Evolutionary conservation across 2,888 invertebrate genomes (phyloP).

Genomic region (Idaea biselata): DNA sequence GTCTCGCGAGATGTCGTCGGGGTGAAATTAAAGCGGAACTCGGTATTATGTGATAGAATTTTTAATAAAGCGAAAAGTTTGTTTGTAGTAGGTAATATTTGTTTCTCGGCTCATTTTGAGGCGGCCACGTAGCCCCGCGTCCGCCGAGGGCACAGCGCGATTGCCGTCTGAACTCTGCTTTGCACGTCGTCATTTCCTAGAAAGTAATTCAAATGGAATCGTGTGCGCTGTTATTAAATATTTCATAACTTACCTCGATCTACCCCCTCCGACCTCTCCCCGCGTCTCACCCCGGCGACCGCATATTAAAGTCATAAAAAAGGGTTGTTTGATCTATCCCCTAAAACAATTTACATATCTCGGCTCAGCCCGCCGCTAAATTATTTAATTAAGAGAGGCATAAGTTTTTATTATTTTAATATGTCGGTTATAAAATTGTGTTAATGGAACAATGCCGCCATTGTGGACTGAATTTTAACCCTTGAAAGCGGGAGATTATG

Average conservation of each 20-base stretch:
- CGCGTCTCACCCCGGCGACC: slow-evolving; percentile 63
- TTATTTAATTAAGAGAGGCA: slow-evolving; percentile 82
- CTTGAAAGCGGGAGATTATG: slow-evolving; percentile 60
- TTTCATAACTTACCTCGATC: slow-evolving; percentile 78
- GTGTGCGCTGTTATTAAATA: slow-evolving; percentile 81
- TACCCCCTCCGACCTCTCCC: slow-evolving; percentile 34
- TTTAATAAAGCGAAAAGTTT: slow-evolving; percentile 57
- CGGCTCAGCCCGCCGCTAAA: slow-evolving; percentile 78
- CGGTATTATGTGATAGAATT: slow-evolving; percentile 37
- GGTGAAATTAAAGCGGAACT: slow-evolving; percentile 27
- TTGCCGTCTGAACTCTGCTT: slow-evolving; percentile 62
- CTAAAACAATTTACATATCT: slow-evolving; percentile 82
- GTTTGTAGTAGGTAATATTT: slow-evolving; percentile 53
- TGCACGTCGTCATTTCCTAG: slow-evolving; percentile 77
- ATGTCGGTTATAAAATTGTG: slow-evolving; percentile 79
- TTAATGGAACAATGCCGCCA: slow-evolving; percentile 73
- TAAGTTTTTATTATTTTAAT: slow-evolving; percentile 82
- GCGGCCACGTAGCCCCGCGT: slow-evolving; percentile 34
- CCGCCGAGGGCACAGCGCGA: slow-evolving; percentile 39
- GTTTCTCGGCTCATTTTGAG: slow-evolving; percentile 51
- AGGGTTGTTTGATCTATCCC: slow-evolving; percentile 82
- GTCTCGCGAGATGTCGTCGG: slow-evolving; percentile 12
- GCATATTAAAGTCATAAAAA: slow-evolving; percentile 82
- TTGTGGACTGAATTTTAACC: slow-evolving; percentile 64
- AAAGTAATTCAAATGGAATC: slow-evolving; percentile 81